These are phyloP conservation scores for Physella acuta DNA, from an alignment of 1,140 invertebrate species.

Conservation along the genomic window DNA sequence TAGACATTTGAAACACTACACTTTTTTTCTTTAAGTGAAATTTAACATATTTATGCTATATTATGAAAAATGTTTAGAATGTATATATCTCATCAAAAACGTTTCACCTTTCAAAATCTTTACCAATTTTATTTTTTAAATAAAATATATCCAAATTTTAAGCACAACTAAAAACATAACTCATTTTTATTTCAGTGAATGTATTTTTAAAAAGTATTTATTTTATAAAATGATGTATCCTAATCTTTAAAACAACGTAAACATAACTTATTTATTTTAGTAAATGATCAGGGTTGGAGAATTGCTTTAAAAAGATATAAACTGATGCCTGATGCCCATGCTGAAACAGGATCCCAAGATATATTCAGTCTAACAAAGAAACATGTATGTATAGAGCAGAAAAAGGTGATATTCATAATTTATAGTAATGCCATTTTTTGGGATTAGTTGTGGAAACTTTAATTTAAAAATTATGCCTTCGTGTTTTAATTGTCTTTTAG, in stretches of 20 bases:
- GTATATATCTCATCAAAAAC: not conserved
- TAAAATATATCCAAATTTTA: not conserved
- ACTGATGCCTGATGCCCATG: conserved; percentile 62
- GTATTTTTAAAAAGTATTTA: not conserved
- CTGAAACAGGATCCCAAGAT: conserved; percentile 61
- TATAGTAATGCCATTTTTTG: no score
- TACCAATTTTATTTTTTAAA: not conserved
- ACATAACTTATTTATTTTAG: conserved; percentile 20
- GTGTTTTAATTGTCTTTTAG: no score
- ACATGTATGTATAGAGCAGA: conserved; percentile 59
- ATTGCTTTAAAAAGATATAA: conserved; percentile 58
- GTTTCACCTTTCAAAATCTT: not conserved
- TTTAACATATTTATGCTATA: no score
- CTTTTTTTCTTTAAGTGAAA: no score
- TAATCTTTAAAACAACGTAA: conserved; percentile 1
- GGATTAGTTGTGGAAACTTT: no score
- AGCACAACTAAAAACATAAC: not conserved
- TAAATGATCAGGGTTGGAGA: conserved; percentile 56
- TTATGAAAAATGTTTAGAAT: no score
- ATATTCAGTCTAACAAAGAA: conserved; percentile 59
- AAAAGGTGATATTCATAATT: no score
- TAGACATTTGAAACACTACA: no score
- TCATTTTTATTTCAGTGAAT: not conserved
- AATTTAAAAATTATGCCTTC: no score
- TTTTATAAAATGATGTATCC: not conserved